Percentiles rank a stretch among this genome's conserved stretches.
Conservation (phyloP, 2,797 vertebrate species). For the Scolopax bukidnonensis region DNA sequence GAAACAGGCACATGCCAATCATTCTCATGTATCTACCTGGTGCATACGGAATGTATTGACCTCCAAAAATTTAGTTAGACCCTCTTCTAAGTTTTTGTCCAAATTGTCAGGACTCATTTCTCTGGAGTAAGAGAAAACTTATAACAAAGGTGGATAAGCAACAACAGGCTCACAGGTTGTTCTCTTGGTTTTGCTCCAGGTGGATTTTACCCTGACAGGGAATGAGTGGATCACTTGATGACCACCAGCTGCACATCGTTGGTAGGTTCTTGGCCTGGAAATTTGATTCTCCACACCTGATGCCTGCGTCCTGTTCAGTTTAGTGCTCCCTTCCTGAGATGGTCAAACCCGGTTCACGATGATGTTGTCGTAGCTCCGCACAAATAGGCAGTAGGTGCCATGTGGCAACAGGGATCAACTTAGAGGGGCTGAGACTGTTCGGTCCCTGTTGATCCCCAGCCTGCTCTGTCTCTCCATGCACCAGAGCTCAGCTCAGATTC, state of each 20-base stretch:
- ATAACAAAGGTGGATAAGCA: not conserved
- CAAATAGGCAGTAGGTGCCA: not conserved
- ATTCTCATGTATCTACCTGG: not conserved
- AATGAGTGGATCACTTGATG: not conserved
- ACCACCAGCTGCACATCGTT: not conserved
- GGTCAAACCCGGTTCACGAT: not conserved
- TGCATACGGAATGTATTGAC: not conserved
- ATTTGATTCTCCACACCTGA: not conserved
- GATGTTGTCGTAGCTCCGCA: not conserved
- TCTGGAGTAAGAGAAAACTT: not conserved
- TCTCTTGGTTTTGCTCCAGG: not conserved
- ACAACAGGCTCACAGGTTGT: not conserved
- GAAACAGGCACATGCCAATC: not conserved
- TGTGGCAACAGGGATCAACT: not conserved
- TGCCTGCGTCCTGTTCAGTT: not conserved
- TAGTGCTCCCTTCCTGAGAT: not conserved
- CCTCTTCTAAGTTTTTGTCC: constrained; percentile 1
- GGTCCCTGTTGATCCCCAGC: not conserved
- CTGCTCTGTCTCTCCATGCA: not conserved
- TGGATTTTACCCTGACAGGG: not conserved
- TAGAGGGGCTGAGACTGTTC: not conserved
- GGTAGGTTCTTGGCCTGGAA: not conserved
- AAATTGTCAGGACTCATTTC: not conserved
- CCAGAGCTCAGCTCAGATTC: not conserved
- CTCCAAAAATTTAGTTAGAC: not conserved